Evolutionary conservation across 2,888 invertebrate genomes (phyloP), one percentile per base, ranked within the genome.

Genomic region (Amphiduros pacificus): DNA sequence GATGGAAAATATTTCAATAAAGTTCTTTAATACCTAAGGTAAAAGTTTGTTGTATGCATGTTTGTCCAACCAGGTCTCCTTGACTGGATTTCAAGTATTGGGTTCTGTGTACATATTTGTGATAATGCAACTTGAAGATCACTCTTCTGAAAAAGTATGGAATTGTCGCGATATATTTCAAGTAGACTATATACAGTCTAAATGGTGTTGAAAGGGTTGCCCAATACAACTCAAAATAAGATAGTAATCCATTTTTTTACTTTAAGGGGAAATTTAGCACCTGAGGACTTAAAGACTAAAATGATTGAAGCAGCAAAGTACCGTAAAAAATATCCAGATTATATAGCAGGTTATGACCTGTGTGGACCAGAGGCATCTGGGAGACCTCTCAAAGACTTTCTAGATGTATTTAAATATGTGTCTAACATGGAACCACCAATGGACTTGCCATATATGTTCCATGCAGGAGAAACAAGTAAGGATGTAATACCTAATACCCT

Each of bases 391-490:
- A 28, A 73, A 5, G 66, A 72, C 65, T n/a, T n/a, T n/a, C n/a
- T n/a, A n/a, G 70, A 74, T 29, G 71, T 72, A 1, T 67, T 80
- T 2, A 69, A 75, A 31, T 74, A 71, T 50, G 78, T 79, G 1
- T 69, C 71, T 4, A 67, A 67, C 36, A 70, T 68, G 41, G 57
- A 55, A 3, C 73, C 74, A 36, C 74, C 75, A 0, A 58, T 72
- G 5, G 57, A 72, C n/a, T 70, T 80, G 11, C 76, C 76, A 2
- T 80, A 75, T 60, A 79, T 78, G 70, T 80, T 80, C 66, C 80
- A 80, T 68, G 80, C 80, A 26, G 80, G 80, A 28, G 80, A 80
- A 67, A 80, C 80, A 50, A 71, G 80, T 80, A 65, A 32, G n/a
- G n/a, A n/a, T n/a, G n/a, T n/a, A n/a, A n/a, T n/a, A n/a, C n/a